Evolutionary conservation across 2,888 invertebrate species (phyloP).

Genomic region (Clunio marinus): DNA sequence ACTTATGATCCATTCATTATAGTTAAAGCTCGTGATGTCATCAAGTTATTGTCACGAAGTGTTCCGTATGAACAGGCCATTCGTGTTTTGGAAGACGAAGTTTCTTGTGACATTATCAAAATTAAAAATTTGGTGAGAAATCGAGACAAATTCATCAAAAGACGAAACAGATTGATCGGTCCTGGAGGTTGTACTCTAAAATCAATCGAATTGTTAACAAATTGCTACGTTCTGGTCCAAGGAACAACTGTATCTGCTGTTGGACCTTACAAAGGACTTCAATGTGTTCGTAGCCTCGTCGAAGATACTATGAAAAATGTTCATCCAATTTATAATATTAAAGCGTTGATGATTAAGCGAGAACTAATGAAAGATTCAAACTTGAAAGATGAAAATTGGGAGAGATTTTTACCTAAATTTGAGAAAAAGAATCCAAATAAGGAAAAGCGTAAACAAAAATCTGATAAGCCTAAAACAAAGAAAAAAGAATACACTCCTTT

Average conservation of each 20-base stretch:
- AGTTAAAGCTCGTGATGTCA: constrained; percentile 92
- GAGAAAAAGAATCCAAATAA: constrained; percentile 83
- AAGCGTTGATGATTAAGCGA: constrained; percentile 94
- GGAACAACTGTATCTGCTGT: constrained; percentile 95
- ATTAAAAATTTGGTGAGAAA: constrained; percentile 86
- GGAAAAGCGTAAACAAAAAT: constrained; percentile 58
- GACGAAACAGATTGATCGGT: constrained; percentile 90
- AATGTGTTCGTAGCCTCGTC: constrained; percentile 82
- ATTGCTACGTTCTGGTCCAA: constrained; percentile 94
- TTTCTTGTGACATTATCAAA: constrained; percentile 93
- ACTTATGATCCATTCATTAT: constrained; percentile 99
- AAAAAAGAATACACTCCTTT: constrained; percentile 97
- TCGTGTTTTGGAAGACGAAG: constrained; percentile 80
- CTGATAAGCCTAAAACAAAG: constrained; percentile 78
- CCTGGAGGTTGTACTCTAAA: constrained; percentile 98
- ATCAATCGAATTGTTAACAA: constrained; percentile 91
- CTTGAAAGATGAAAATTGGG: constrained; percentile 92
- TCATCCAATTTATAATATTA: constrained; percentile 97
- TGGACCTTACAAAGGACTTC: constrained; percentile 90
- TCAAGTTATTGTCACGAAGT: constrained; percentile 89
- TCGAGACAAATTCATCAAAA: constrained; percentile 90
- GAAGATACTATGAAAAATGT: constrained; percentile 98
- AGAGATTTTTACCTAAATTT: constrained; percentile 92
- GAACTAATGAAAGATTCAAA: constrained; percentile 92
- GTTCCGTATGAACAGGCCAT: constrained; percentile 96